These are phyloP conservation scores for Oligia fasciuncula DNA, from an alignment of 2,888 invertebrate genomes.

Conservation along the genomic window DNA sequence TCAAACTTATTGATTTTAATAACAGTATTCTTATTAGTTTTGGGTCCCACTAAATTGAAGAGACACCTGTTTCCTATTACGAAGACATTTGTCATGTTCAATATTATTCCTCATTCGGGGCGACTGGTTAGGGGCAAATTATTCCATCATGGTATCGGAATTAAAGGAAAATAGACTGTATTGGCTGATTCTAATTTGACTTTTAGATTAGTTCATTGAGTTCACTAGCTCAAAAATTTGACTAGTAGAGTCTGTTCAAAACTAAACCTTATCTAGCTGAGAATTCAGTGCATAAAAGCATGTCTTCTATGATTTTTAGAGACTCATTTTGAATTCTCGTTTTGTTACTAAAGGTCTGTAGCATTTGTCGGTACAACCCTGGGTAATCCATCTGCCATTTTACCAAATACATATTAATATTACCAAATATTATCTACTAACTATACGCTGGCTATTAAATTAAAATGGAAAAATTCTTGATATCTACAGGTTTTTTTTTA, in stretches of 20 bases:
- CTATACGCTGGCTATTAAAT: too few relatives aligned
- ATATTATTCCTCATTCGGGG: conserved; percentile 37
- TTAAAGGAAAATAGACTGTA: conserved; percentile 48
- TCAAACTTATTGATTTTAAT: conserved; percentile 11
- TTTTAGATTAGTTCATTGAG: conserved; percentile 33
- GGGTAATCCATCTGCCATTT: background rate
- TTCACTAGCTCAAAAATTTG: background rate
- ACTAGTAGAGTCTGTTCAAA: background rate
- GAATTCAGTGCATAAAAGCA: background rate
- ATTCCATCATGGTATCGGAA: conserved; percentile 22
- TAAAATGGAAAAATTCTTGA: background rate
- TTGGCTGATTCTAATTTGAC: conserved; percentile 9
- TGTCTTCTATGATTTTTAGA: background rate
- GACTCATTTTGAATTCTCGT: background rate
- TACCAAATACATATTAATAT: too few relatives aligned
- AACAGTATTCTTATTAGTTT: conserved; percentile 43
- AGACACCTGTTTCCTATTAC: conserved; percentile 20
- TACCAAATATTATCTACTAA: too few relatives aligned
- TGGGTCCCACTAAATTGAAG: conserved; percentile 21
- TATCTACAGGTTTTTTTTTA: too few relatives aligned
- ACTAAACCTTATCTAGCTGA: background rate
- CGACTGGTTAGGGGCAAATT: conserved; percentile 1
- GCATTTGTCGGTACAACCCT: background rate
- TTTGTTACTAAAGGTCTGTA: background rate
- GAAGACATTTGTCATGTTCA: conserved; percentile 23